Conservation (phyloP, 2,888 invertebrate genomes). For the Cheilosia impressa region DNA sequence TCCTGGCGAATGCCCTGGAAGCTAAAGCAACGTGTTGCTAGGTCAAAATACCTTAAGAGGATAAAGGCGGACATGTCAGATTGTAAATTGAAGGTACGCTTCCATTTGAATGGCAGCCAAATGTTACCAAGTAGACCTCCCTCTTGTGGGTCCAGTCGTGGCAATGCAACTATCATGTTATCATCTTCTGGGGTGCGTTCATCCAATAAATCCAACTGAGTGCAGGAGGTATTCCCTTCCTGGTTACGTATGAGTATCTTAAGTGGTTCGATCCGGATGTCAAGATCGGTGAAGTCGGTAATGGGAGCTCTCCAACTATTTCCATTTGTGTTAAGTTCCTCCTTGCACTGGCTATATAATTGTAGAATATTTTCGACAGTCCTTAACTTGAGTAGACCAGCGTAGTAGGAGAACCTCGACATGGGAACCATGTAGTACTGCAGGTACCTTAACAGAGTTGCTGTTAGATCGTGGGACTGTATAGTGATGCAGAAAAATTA, state of each 20-base stretch:
- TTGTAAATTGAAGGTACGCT: constrained; percentile 80
- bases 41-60: constrained; percentile 80
- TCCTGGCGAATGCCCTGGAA: constrained; percentile 79
- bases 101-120: constrained; percentile 81
- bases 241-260: constrained; percentile 53
- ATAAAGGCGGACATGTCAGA: constrained; percentile 79
- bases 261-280: constrained; percentile 77
- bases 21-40: constrained; percentile 80
- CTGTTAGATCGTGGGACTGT: background rate
- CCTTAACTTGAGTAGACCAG: constrained; percentile 79
- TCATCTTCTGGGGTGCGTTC: constrained; percentile 77
- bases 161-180: constrained; percentile 80
- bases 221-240: constrained; percentile 78
- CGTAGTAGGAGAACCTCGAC: constrained; percentile 81
- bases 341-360: constrained; percentile 79
- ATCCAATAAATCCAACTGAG: constrained; percentile 78
- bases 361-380: constrained; percentile 78
- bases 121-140: constrained; percentile 79
- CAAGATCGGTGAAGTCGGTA: constrained; percentile 77
- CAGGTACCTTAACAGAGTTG: constrained; percentile 77
- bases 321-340: constrained; percentile 82
- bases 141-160: constrained; percentile 79
- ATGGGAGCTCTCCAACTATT: constrained; percentile 81
- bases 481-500: constrained; percentile 31
- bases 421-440: constrained; percentile 80